Percentiles rank a stretch among this genome's conserved stretches.
Evolutionary conservation across 2,888 invertebrate genomes (phyloP).

Genomic region (Caenorhabditis sp.): DNA sequence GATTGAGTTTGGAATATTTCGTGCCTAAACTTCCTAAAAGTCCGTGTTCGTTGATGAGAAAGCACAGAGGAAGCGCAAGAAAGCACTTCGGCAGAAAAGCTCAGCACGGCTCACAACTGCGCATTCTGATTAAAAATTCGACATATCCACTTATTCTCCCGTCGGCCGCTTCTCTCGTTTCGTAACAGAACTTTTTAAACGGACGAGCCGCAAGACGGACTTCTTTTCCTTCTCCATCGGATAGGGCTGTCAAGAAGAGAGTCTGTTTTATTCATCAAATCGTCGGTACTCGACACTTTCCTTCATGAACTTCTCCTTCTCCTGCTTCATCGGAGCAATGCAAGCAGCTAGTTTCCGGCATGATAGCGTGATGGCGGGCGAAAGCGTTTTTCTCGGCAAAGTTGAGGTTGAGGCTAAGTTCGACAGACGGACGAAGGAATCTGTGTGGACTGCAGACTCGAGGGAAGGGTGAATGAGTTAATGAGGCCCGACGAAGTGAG

Average conservation of each 20-base stretch:
- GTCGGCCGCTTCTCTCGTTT: constrained; percentile 10
- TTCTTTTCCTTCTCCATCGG: constrained; percentile 2
- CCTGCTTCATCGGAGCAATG: not conserved
- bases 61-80: constrained; percentile 14
- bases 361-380: constrained; percentile 52
- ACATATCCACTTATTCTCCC: constrained; percentile 45
- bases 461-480: constrained; percentile 43
- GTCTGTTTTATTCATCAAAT: constrained; percentile 66
- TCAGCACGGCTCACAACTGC: not conserved
- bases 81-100: constrained; percentile 36
- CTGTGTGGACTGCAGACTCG: constrained; percentile 16
- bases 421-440: constrained; percentile 12
- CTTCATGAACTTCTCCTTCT: not conserved
- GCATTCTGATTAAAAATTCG: constrained; percentile 60
- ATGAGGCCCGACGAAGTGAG: constrained; percentile 26
- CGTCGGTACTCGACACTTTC: constrained; percentile 53
- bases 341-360: constrained; percentile 35
- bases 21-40: constrained; percentile 6
- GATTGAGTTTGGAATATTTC: constrained; percentile 18
- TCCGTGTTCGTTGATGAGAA: constrained; percentile 35
- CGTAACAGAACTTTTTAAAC: constrained; percentile 38
- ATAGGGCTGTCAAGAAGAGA: constrained; percentile 57
- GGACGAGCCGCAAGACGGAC: constrained; percentile 10
- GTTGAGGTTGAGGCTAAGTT: constrained; percentile 2
- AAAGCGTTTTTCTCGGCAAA: constrained; percentile 6